These are phyloP conservation scores for Helarctos malayanus DNA, from an alignment of 2,797 vertebrate genomes.

Conservation along the genomic window DNA sequence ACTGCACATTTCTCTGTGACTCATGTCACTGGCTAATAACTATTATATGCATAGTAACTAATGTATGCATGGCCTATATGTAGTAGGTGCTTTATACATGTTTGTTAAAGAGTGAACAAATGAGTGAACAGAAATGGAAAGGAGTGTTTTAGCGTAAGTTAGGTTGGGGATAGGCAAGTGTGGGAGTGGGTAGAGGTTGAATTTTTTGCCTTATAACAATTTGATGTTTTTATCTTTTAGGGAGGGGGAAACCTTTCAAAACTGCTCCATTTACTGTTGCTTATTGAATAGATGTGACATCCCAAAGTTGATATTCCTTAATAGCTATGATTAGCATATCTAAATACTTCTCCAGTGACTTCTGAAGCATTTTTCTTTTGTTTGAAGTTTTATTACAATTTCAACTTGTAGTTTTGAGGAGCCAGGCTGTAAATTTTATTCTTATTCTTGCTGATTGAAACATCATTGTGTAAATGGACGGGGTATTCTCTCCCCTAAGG, in stretches of 20 bases:
- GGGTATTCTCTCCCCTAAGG: neutral
- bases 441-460: conserved; percentile 70
- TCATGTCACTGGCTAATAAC: conserved; percentile 37
- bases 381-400: conserved; percentile 76
- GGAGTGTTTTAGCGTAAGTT: neutral
- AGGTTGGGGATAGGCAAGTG: neutral
- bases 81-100: neutral
- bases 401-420: conserved; percentile 57
- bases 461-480: conserved; percentile 55
- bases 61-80: neutral
- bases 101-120: conserved; percentile 55
- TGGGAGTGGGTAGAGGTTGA: neutral
- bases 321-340: conserved; percentile 79
- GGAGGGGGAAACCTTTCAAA: conserved; percentile 68
- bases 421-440: conserved; percentile 58
- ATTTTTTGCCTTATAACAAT: conserved; percentile 41
- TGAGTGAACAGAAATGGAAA: conserved; percentile 20
- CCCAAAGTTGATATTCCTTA: conserved; percentile 78
- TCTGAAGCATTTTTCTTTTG: conserved; percentile 73
- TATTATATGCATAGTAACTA: conserved; percentile 6
- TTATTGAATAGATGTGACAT: conserved; percentile 80
- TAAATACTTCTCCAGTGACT: conserved; percentile 75
- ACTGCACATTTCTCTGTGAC: conserved; percentile 11
- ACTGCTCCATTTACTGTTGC: conserved; percentile 61
- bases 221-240: conserved; percentile 72